Percentiles rank a stretch among this genome's conserved stretches.
phyloP scores from a whole-genome alignment of 2,113 vertebrate genomes.

The Actenoides lindsayi region DNA sequence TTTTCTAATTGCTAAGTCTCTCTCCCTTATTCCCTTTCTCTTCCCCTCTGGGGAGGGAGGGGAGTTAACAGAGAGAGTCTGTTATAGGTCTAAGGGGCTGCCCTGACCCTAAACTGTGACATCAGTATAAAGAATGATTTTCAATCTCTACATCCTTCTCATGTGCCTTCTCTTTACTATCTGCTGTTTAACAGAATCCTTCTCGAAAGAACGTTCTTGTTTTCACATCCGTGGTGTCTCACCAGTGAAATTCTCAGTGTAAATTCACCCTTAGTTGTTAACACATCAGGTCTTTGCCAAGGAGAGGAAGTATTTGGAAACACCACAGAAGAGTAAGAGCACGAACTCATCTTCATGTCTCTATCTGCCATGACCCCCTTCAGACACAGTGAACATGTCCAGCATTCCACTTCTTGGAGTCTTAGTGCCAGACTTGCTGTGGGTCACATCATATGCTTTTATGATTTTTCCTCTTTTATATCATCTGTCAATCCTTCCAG shows the following conservation, averaged over 20 bases:
- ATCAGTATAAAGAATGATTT: background rate
- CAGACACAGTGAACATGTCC: accelerated
- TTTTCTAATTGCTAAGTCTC: no score
- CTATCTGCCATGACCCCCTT: background rate
- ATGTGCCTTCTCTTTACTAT: background rate
- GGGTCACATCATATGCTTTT: background rate
- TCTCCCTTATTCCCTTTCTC: no score
- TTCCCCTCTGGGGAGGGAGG: no score
- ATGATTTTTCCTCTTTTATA: background rate
- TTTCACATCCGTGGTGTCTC: background rate
- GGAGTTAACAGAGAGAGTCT: no score
- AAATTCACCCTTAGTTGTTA: background rate
- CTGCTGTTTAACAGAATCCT: background rate
- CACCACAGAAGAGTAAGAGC: background rate
- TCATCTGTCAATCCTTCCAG: background rate
- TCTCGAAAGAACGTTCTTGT: background rate
- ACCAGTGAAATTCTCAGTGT: background rate
- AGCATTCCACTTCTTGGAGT: background rate
- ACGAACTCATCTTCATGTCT: background rate
- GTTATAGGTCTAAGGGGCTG: no score
- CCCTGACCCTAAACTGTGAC: no score
- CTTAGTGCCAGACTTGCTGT: background rate
- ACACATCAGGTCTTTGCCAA: background rate
- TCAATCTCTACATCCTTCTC: background rate
- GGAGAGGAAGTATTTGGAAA: background rate